Base-by-base conservation (phyloP, 2,113 vertebrate species). In the Tiliqua scincoides region DNA sequence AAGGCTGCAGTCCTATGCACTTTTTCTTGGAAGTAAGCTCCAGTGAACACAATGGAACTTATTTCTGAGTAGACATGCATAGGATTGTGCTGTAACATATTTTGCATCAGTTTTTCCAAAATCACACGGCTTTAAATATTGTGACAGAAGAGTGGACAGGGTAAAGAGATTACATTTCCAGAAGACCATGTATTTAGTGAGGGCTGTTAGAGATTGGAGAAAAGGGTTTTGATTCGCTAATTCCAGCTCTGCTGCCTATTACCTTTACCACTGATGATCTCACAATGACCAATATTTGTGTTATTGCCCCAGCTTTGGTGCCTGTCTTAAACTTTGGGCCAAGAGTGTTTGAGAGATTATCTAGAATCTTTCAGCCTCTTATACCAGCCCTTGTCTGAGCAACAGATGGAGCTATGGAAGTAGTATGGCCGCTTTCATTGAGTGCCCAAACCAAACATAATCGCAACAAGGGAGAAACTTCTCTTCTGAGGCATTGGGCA, bases 271-370 rank as follows among this genome's bases (percentile, higher is more conserved):
- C 57, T 74, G n/a, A n/a, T n/a, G n/a, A n/a, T n/a, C n/a, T n/a
- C n/a, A n/a, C n/a, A n/a, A n/a, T n/a, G n/a, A n/a, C n/a, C n/a
- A 52, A 8, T 83, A 87, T 83, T 87, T 91, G 88, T 93, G 88
- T 87, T 88, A 93, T 91, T 75, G 91, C 88, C n/a, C 30, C 89
- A 93, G 92, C 93, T 93, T 96, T 96, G 95, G 94, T 96, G 92
- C 96, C 94, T 97, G 92, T 95, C 80, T 0, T 86, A 91, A 94
- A 91, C 88, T 86, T 91, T 95, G 94, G 95, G 93, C 93, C 92
- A 90, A 89, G n/a, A n/a, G n/a, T n/a, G n/a, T n/a, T n/a, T n/a
- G n/a, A n/a, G n/a, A 93, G 89, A 57, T 87, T 59, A 82, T 89
- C 93, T 89, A 91, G 35, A 85, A 88, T 83, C 12, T 89, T 80